phyloP scores from a whole-genome alignment of 2,797 vertebrate genomes.

The Tangara arthus region DNA sequence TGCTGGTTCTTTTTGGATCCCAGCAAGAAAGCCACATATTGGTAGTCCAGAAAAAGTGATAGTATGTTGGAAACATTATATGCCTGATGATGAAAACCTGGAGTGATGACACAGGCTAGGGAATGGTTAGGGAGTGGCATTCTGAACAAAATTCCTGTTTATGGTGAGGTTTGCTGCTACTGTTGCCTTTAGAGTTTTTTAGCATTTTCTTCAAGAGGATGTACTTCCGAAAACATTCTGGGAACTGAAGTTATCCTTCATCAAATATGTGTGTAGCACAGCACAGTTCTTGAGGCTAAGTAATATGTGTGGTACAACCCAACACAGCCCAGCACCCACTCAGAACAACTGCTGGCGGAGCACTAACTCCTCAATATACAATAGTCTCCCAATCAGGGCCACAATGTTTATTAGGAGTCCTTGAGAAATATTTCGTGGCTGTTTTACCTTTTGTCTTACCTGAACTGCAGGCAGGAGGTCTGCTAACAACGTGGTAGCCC shows the following conservation, averaged over 20 bases:
- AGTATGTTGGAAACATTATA: not conserved
- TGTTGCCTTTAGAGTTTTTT: accelerated
- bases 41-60: not conserved
- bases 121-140: not conserved
- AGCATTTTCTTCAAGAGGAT: not conserved
- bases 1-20: not conserved
- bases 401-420: not conserved
- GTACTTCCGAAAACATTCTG: not conserved
- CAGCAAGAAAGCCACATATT: not conserved
- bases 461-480: not conserved
- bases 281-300: not conserved
- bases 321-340: not conserved
- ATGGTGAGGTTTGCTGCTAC: not conserved
- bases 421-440: not conserved
- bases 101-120: not conserved
- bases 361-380: not conserved
- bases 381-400: not conserved
- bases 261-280: not conserved
- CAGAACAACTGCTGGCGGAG: not conserved
- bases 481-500: not conserved
- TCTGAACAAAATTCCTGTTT: accelerated
- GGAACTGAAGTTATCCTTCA: not conserved
- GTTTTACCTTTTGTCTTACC: not conserved
- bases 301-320: accelerated
- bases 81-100: not conserved